These are phyloP conservation scores for Bungarus multicinctus DNA, from an alignment of 2,113 vertebrate species.

Conservation along the genomic window DNA sequence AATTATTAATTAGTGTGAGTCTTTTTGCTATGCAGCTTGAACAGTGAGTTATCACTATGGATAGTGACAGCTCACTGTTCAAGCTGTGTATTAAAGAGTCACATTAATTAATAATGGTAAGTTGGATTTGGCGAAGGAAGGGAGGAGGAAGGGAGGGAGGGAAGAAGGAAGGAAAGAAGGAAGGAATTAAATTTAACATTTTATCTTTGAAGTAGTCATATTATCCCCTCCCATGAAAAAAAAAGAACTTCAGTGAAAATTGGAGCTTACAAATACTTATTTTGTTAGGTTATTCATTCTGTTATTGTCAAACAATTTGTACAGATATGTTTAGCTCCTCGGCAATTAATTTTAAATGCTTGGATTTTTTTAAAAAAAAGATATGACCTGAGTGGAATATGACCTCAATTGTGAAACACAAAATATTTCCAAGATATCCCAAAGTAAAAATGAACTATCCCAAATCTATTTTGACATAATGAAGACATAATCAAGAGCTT, in stretches of 20 bases:
- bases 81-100: background rate
- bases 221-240: background rate
- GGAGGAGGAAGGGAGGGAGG: background rate
- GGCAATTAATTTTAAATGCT: background rate
- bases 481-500: background rate
- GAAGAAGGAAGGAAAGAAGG: background rate
- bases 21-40: too few relatives aligned
- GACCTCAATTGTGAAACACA: background rate
- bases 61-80: background rate
- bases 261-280: background rate
- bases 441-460: slow-evolving; percentile 5
- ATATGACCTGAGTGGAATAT: background rate
- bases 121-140: background rate
- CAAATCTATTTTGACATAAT: background rate
- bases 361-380: background rate
- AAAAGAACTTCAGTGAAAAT: background rate
- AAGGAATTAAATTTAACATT: background rate
- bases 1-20: background rate
- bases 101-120: background rate
- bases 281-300: background rate
- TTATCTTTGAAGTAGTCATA: background rate
- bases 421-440: background rate
- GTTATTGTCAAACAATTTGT: background rate
- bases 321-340: background rate
- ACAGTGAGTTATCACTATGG: background rate